These are phyloP conservation scores for Scotopteryx bipunctaria DNA, from an alignment of 2,888 invertebrate species.

Conservation along the genomic window DNA sequence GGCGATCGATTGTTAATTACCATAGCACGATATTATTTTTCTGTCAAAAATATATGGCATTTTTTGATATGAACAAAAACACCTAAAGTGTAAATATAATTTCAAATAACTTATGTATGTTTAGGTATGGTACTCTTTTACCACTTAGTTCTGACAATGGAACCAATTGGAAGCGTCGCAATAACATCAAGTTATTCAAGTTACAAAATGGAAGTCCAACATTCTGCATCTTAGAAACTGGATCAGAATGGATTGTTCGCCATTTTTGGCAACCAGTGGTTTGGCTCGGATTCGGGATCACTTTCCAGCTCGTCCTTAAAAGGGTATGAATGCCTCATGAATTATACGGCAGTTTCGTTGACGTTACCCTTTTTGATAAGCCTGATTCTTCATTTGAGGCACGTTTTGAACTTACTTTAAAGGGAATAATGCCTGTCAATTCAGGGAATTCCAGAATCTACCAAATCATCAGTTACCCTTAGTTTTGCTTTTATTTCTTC, in stretches of 20 bases:
- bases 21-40: no score
- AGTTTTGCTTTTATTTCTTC: not conserved
- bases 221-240: conserved; percentile 65
- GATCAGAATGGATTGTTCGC: conserved; percentile 56
- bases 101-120: no score
- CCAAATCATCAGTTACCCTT: no score
- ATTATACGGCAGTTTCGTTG: conserved; percentile 61
- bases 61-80: no score
- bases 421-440: no score
- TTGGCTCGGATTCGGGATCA: conserved; percentile 68
- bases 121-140: no score
- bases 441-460: no score
- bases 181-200: conserved; percentile 20
- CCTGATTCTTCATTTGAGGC: conserved; percentile 17
- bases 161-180: conserved; percentile 5
- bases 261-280: conserved; percentile 55
- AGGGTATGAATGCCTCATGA: conserved; percentile 78
- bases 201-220: conserved; percentile 33
- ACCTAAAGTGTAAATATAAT: no score
- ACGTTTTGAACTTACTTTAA: no score
- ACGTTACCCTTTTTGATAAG: conserved; percentile 26
- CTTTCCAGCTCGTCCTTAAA: conserved; percentile 70
- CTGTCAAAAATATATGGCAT: no score
- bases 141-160: conserved; percentile 1
- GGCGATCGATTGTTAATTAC: no score